Conservation (phyloP, 2,113 vertebrate species). For the Myrmecophaga tridactyla region DNA sequence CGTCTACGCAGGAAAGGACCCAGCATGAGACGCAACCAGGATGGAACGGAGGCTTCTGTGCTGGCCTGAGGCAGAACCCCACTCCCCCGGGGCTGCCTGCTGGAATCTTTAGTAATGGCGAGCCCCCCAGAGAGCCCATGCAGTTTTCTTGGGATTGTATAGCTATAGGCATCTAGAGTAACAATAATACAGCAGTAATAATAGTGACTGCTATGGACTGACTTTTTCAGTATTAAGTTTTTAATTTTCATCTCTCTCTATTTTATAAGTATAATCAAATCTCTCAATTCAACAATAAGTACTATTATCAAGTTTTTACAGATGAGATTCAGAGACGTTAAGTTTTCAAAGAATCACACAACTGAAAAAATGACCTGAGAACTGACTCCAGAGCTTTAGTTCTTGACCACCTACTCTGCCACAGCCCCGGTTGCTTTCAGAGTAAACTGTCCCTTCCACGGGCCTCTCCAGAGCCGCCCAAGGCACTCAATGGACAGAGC, state of each 20-base stretch:
- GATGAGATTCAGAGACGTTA: background rate
- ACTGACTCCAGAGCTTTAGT: background rate
- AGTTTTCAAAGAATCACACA: slow-evolving; percentile 15
- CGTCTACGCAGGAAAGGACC: slow-evolving; percentile 83
- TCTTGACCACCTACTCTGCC: background rate
- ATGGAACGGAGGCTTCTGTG: background rate
- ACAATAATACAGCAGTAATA: background rate
- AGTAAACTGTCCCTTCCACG: background rate
- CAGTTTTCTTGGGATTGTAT: background rate
- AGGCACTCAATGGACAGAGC: background rate
- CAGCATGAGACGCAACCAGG: background rate
- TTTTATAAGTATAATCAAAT: background rate
- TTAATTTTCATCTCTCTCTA: background rate
- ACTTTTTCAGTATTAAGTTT: background rate
- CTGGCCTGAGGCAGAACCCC: background rate
- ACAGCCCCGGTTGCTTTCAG: background rate
- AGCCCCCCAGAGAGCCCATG: background rate
- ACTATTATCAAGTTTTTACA: background rate
- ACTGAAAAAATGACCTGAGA: background rate
- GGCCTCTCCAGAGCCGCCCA: background rate
- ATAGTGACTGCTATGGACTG: background rate
- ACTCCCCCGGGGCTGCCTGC: background rate
- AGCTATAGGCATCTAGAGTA: no score
- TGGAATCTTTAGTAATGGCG: background rate
- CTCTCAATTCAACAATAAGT: background rate